phyloP scores from a whole-genome alignment of 2,113 vertebrate genomes.

The Pangasianodon hypophthalmus region DNA sequence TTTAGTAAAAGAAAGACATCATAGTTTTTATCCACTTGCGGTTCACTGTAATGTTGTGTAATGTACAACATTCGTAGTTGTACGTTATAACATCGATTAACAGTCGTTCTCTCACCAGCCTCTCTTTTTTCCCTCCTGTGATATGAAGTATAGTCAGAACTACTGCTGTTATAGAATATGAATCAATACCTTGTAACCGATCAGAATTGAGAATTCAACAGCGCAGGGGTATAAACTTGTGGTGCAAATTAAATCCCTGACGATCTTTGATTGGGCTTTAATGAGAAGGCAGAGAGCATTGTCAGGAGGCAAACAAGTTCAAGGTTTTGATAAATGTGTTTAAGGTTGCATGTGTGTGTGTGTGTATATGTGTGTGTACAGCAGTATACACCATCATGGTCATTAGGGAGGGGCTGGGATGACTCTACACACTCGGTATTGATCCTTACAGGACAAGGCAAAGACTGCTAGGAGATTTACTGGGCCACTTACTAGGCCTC shows the following conservation, averaged over 20 bases:
- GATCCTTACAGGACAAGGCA: conserved; percentile 42
- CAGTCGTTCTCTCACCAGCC: background rate
- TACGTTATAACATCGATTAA: background rate
- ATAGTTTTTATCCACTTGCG: background rate
- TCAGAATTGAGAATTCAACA: background rate
- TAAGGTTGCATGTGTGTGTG: background rate
- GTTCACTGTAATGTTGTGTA: background rate
- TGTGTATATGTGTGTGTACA: background rate
- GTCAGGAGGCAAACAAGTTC: background rate
- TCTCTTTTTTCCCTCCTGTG: background rate
- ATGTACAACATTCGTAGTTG: background rate
- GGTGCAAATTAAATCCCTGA: background rate
- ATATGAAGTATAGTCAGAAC: background rate
- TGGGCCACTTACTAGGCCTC: conserved; percentile 37
- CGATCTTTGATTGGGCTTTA: background rate
- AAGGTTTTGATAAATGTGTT: background rate
- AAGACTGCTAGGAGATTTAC: conserved; percentile 47
- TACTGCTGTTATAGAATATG: background rate
- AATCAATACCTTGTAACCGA: background rate
- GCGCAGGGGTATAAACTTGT: background rate
- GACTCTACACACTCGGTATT: conserved; percentile 44
- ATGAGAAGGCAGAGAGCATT: background rate
- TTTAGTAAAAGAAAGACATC: background rate
- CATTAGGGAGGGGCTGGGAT: conserved; percentile 40
- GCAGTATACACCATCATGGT: background rate